These are phyloP conservation scores for Chrysaora quinquecirrha DNA, from an alignment of 30 jellyfish, hydroid and myxozoan genomes.

Conservation along the genomic window DNA sequence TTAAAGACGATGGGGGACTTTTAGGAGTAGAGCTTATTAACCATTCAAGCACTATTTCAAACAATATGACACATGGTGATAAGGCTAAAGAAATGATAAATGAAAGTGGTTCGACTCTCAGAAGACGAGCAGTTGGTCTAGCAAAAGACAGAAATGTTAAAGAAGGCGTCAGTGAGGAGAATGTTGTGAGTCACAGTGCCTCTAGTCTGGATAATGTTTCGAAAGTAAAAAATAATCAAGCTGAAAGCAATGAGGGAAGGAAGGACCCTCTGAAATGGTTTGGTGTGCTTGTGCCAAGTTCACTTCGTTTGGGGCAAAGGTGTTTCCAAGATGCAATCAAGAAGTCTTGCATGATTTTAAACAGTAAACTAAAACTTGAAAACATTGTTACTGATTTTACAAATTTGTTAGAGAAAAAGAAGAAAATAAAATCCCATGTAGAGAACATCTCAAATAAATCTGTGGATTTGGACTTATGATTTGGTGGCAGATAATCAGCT, in stretches of 20 bases:
- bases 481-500: too few relatives aligned
- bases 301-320: constrained; percentile 54
- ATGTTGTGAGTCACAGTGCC: too few relatives aligned
- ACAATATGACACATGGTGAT: background rate
- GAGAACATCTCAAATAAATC: constrained; percentile 21
- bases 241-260: background rate
- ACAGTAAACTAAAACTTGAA: constrained; percentile 11
- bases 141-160: background rate
- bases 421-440: background rate
- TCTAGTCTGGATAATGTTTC: background rate
- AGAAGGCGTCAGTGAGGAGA: constrained; percentile 19
- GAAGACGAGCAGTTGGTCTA: background rate
- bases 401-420: constrained; percentile 30
- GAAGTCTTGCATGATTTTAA: constrained; percentile 8
- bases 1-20: background rate
- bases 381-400: constrained; percentile 6
- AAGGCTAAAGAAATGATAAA: background rate
- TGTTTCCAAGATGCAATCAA: constrained; percentile 47
- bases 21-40: background rate
- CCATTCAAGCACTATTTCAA: background rate
- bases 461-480: too few relatives aligned
- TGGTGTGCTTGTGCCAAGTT: constrained; percentile 68
- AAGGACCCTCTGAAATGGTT: constrained; percentile 77
- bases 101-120: background rate
- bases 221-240: background rate